Percentiles rank a stretch among this genome's conserved stretches.
These are phyloP conservation scores for Mantis religiosa DNA, from an alignment of 2,888 invertebrate species.

Conservation along the genomic window DNA sequence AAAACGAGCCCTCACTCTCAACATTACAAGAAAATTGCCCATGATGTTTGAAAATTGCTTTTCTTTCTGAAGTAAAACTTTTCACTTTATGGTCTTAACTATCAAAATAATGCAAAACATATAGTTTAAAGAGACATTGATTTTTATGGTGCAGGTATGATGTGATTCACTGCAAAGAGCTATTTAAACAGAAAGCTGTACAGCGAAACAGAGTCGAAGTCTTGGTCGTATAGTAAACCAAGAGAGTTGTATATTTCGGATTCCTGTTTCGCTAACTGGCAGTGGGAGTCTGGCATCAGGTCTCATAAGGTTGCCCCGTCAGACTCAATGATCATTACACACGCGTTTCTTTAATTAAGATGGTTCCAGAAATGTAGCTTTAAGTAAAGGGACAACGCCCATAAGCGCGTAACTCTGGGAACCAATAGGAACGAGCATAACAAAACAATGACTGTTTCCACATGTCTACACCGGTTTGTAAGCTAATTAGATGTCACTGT, in stretches of 20 bases:
- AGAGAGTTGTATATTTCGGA: neutral
- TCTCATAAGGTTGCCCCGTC: neutral
- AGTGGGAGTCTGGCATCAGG: neutral
- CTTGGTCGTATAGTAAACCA: too few relatives aligned
- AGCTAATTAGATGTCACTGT: neutral
- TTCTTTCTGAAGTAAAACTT: too few relatives aligned
- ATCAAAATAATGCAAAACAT: too few relatives aligned
- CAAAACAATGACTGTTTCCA: neutral
- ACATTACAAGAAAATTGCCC: too few relatives aligned
- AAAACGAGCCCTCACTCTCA: too few relatives aligned
- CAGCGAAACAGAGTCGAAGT: too few relatives aligned
- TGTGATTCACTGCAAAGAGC: too few relatives aligned
- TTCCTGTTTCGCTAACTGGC: neutral
- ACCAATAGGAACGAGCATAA: neutral
- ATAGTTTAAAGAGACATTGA: too few relatives aligned
- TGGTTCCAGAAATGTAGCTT: neutral
- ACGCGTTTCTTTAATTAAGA: neutral
- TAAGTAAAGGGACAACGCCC: neutral
- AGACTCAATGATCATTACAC: neutral
- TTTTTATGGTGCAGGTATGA: too few relatives aligned
- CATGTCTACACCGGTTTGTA: neutral
- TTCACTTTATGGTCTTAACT: too few relatives aligned
- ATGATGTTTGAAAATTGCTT: too few relatives aligned
- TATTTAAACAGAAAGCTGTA: too few relatives aligned
- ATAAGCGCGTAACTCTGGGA: neutral